Base-by-base conservation (phyloP, 1,140 invertebrate species). In the Phthorimaea operculella region DNA sequence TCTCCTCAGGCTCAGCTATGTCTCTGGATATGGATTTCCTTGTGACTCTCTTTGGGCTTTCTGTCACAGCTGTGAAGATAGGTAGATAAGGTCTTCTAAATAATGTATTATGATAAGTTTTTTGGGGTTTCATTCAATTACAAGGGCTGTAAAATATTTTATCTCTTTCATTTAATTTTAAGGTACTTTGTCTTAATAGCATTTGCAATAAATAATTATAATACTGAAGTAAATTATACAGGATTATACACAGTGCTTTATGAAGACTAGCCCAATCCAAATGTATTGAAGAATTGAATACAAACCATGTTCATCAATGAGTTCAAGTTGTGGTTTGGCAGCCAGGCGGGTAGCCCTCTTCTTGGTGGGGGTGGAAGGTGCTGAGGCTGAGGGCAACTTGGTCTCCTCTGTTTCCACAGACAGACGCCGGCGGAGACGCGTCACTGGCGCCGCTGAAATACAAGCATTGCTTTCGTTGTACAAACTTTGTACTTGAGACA, bases 241-340 rank as follows among this genome's bases (percentile, higher is more conserved):
- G n/a, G n/a, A n/a, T n/a, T n/a, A n/a, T n/a, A n/a, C n/a, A n/a
- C n/a, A n/a, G n/a, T n/a, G n/a, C n/a, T n/a, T n/a, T n/a, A n/a
- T n/a, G n/a, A n/a, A n/a, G n/a, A n/a, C n/a, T n/a, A n/a, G n/a
- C n/a, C n/a, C n/a, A n/a, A n/a, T n/a, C n/a, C n/a, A n/a, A n/a
- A n/a, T n/a, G n/a, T n/a, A 28, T 28, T 28, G 2, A 28, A 28
- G 6, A 28, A 28, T 28, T 4, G 21, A 28, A 6, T 28, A 28
- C 21, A 28, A 70, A 82, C 79, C 64, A 74, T 77, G 76, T 68
- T 84, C 79, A 68, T 74, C 71, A 64, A 83, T 83, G 12, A 80
- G 58, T 54, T 80, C 77, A 28, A 82, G 60, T 33, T 80, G 74
- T 60, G 76, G 72, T 60, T 82, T 83, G 15, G 70, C 66, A 49